Base-by-base conservation (phyloP, 2,888 invertebrate genomes). In the Hirtodrosophila duncani region DNA sequence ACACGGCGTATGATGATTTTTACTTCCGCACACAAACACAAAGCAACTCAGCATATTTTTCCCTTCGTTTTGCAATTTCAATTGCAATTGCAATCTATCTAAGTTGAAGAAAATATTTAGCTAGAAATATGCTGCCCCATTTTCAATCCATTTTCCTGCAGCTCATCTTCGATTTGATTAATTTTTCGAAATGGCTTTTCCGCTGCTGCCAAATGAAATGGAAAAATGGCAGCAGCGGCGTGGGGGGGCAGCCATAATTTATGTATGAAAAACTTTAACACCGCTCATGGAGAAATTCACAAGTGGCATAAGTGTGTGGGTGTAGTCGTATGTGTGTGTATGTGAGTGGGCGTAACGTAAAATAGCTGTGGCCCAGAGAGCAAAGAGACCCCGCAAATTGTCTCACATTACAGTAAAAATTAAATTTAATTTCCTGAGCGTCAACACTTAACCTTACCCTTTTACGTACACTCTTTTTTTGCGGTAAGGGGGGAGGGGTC, bases 381-480 rank as follows among this genome's bases (percentile, higher is more conserved):
- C n/a, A n/a, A n/a, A n/a, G n/a, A n/a, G n/a, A n/a, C n/a, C 27
- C 56, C 56, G 57, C 52, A 52, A 52, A 43, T 56, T 29, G 53
- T 34, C 34, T 51, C 53, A 33, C 44, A 66, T 52, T 46, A 50
- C 18, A 41, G 39, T 31, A 13, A 17, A 42, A 58, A 45, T 53
- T 30, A 34, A 48, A 70, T 53, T 37, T 13, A 48, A 43, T 52
- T 45, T 38, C 23, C n/a, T 14, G 3, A 37, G 53, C 37, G 37
- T 18, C 52, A 20, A 21, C 53, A 26, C 17, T 17, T 37, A 52
- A 30, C 17, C 17, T 36, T 14, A 2, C 6, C 18, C 30, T 29
- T 7, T 20, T 20, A 9, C 9, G 18, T 18, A 13, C 7, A 14
- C 23, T 13, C 7, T 14, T 1, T 3, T 8, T 9, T 2, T n/a